Percentiles rank a stretch among this genome's conserved stretches.
Evolutionary conservation across 2,888 invertebrate genomes (phyloP).

Genomic region (Drosophila demipolita): DNA sequence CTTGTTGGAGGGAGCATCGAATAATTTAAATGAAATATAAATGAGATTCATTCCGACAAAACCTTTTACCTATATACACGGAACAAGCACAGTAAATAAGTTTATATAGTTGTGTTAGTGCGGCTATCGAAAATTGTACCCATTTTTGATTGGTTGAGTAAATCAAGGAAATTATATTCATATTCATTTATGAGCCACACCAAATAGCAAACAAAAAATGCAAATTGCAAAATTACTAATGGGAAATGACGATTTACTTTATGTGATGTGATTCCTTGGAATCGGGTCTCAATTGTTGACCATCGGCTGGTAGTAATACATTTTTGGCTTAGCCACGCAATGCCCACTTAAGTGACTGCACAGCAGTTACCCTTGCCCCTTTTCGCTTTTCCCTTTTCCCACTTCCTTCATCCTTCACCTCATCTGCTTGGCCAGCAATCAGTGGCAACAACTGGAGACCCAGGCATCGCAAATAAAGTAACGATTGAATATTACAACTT

Average conservation of each 20-base stretch:
- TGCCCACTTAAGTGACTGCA: constrained; percentile 68
- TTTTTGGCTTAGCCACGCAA: constrained; percentile 65
- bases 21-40: neutral
- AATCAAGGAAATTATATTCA: constrained; percentile 38
- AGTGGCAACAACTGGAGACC: constrained; percentile 24
- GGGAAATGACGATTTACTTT: constrained; percentile 32
- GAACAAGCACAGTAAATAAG: neutral
- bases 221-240: constrained; percentile 6
- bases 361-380: constrained; percentile 2
- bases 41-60: neutral
- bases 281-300: constrained; percentile 49
- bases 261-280: constrained; percentile 23
- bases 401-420: neutral
- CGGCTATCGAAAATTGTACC: neutral
- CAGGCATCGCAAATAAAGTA: constrained; percentile 70
- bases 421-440: constrained; percentile 29
- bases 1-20: neutral
- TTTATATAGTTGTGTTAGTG: neutral
- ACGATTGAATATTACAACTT: constrained; percentile 79
- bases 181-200: constrained; percentile 17
- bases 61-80: neutral
- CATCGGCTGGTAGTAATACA: constrained; percentile 61
- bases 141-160: neutral
- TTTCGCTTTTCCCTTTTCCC: no score
- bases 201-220: constrained; percentile 23